Conservation (phyloP, 1,140 invertebrate genomes). For the Tetragonula clypearis region DNA sequence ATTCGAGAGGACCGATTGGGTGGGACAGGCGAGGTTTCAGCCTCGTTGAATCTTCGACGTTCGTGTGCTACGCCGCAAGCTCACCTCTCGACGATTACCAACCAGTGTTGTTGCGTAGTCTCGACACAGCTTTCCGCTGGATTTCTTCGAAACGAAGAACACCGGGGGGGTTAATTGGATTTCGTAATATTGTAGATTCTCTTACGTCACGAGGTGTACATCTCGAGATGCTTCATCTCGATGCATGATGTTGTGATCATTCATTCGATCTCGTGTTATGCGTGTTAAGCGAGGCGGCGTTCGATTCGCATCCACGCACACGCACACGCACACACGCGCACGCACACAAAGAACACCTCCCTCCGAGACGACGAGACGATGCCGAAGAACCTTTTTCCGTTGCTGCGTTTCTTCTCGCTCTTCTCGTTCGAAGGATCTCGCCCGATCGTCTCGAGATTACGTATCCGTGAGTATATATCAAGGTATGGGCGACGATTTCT, state of each 20-base stretch:
- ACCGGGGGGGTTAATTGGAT: slow-evolving; percentile 9
- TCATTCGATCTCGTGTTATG: background rate
- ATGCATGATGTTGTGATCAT: background rate
- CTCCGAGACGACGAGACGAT: too few species aligned
- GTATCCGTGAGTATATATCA: background rate
- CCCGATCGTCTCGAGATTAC: background rate
- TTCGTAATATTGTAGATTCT: background rate
- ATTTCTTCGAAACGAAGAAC: background rate
- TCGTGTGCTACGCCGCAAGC: background rate
- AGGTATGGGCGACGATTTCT: background rate
- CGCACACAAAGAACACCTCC: too few species aligned
- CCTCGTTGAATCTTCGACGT: slow-evolving; percentile 22
- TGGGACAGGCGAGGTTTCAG: slow-evolving; percentile 29
- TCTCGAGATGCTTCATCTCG: background rate
- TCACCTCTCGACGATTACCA: background rate
- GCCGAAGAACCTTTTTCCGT: background rate
- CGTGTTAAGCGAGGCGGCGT: background rate
- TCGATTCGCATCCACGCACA: background rate
- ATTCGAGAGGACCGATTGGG: slow-evolving; percentile 52
- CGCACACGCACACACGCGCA: too few species aligned
- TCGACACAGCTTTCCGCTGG: background rate
- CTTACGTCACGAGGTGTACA: background rate
- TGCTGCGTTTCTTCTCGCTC: background rate
- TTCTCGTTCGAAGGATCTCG: background rate
- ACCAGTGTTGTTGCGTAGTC: background rate